phyloP scores from a whole-genome alignment of 1,140 invertebrate species.

The Pteromalus puparum region DNA sequence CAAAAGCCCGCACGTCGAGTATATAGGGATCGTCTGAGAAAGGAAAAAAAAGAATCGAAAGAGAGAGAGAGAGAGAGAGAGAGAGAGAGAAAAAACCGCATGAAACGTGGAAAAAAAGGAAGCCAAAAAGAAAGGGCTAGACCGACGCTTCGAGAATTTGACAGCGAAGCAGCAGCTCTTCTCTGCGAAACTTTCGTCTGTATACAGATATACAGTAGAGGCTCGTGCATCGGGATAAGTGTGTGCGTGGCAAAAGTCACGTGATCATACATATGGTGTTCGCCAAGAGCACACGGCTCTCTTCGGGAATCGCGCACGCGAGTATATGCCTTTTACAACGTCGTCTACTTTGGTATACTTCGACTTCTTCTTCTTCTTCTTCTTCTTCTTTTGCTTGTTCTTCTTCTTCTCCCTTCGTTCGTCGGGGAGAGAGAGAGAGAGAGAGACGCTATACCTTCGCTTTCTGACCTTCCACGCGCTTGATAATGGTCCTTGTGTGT shows the following conservation, averaged over 20 bases:
- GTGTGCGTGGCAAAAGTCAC: constrained; percentile 25
- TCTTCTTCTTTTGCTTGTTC: constrained; percentile 42
- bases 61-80: constrained; percentile 24
- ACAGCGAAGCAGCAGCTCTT: not conserved
- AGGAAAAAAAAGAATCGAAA: constrained; percentile 28
- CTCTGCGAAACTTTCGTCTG: not conserved
- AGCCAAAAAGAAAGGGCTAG: constrained; percentile 25
- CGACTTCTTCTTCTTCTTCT: constrained; percentile 20
- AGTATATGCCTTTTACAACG: constrained; percentile 4
- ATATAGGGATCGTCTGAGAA: not conserved
- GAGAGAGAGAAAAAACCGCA: not conserved
- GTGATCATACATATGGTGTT: constrained; percentile 45
- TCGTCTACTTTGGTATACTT: constrained; percentile 32
- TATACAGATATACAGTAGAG: not conserved
- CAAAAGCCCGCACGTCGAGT: not conserved
- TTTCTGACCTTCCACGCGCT: constrained; percentile 31
- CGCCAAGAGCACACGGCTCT: not conserved
- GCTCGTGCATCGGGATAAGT: not conserved
- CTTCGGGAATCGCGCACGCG: not conserved
- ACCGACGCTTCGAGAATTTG: constrained; percentile 48
- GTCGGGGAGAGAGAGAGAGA: not conserved
- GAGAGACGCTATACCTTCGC: constrained; percentile 25
- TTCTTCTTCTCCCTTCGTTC: constrained; percentile 34
- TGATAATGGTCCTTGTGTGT: constrained; percentile 31
- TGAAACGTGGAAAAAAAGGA: not conserved